Percentiles rank a stretch among this genome's conserved stretches.
These are phyloP conservation scores for Sitophilus oryzae DNA, from an alignment of 1,140 invertebrate species.

Conservation along the genomic window DNA sequence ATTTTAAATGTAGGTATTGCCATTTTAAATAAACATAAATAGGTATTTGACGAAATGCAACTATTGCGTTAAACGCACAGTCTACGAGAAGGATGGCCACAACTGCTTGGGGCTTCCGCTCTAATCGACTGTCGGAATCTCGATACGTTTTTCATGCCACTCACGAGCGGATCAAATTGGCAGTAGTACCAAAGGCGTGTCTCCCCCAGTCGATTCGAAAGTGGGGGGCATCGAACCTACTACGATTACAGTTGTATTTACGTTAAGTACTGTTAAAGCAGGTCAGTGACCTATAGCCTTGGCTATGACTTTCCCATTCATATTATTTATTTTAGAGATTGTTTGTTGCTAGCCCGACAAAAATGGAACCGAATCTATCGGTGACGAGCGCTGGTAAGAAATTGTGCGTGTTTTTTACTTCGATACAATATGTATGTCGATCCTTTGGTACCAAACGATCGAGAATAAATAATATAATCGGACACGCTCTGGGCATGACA, in stretches of 20 bases:
- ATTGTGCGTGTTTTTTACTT: no score
- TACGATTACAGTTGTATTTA: slow-evolving; percentile 42
- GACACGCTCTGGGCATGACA: no score
- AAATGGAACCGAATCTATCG: background rate
- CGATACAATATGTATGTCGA: no score
- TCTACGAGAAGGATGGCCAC: no score
- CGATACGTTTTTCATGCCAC: background rate
- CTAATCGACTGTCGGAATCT: background rate
- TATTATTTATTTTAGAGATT: slow-evolving; percentile 10
- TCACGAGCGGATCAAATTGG: slow-evolving; percentile 2
- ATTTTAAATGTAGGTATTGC: no score
- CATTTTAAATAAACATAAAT: no score
- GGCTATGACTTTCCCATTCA: slow-evolving; percentile 43
- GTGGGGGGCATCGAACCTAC: slow-evolving; percentile 28
- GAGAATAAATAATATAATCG: no score
- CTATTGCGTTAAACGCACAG: no score
- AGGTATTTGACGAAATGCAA: no score
- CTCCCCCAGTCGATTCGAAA: slow-evolving; percentile 19
- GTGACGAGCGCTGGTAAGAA: no score
- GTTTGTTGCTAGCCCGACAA: background rate
- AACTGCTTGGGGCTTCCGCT: no score
- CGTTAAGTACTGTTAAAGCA: slow-evolving; percentile 41
- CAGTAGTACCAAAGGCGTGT: slow-evolving; percentile 20
- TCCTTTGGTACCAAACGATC: no score
- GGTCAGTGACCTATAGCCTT: slow-evolving; percentile 42